Conservation (phyloP, 2,888 invertebrate genomes). For the Acleris sparsana region DNA sequence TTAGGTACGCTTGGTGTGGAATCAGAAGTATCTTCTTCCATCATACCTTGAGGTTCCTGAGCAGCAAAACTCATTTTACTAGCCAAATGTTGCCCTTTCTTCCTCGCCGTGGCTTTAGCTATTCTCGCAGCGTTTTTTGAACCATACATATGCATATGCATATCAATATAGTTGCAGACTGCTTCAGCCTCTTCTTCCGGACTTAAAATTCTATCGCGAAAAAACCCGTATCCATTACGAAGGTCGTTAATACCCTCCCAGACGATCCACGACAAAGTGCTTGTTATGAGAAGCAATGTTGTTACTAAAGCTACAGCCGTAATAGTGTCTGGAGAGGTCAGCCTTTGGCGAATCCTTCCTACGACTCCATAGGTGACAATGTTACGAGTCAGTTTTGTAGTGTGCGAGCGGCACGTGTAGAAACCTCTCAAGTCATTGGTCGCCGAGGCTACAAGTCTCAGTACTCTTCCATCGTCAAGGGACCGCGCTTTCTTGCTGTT, state of each 20-base stretch:
- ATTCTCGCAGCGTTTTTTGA: conserved; percentile 57
- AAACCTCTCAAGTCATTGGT: conserved; percentile 68
- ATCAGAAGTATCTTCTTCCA: conserved; percentile 45
- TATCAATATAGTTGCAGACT: conserved; percentile 68
- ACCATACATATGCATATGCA: conserved; percentile 58
- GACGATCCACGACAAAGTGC: conserved; percentile 64
- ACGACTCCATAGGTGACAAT: conserved; percentile 74
- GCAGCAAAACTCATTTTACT: conserved; percentile 58
- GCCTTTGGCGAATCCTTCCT: conserved; percentile 59
- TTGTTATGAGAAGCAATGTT: conserved; percentile 60
- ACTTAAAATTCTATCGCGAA: conserved; percentile 65
- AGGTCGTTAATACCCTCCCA: conserved; percentile 69
- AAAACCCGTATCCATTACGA: conserved; percentile 71
- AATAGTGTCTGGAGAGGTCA: conserved; percentile 60
- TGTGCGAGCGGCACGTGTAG: conserved; percentile 70
- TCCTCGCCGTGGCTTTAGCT: conserved; percentile 64
- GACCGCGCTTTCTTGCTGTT: conserved; percentile 54
- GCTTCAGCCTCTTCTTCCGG: conserved; percentile 70
- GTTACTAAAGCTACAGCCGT: conserved; percentile 65
- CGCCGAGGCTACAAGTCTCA: conserved; percentile 60
- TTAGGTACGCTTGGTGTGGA: conserved; percentile 53
- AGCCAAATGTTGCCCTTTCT: conserved; percentile 52
- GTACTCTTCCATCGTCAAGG: conserved; percentile 64
- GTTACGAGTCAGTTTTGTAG: conserved; percentile 59
- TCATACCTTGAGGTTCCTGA: conserved; percentile 63